Percentiles rank a stretch among this genome's conserved stretches.
phyloP scores from a whole-genome alignment of 2,113 vertebrate species.

The Sialia sialis region DNA sequence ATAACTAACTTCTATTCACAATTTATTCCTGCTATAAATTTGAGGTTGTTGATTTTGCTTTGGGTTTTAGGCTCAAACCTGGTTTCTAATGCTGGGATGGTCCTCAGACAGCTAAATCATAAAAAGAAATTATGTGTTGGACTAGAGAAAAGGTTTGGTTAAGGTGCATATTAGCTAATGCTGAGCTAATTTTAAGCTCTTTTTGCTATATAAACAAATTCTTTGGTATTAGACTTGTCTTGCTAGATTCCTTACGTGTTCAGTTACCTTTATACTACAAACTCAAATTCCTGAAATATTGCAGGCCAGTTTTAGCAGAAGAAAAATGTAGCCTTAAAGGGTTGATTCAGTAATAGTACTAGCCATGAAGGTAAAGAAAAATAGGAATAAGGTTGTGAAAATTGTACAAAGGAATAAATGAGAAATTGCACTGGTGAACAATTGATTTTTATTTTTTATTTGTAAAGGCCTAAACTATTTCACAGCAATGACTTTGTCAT shows the following conservation, averaged over 20 bases:
- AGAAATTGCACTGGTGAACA: background rate
- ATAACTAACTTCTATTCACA: background rate
- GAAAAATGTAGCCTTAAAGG: background rate
- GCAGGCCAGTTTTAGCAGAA: background rate
- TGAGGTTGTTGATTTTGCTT: background rate
- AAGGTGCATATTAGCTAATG: background rate
- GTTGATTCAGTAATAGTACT: background rate
- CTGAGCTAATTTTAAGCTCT: background rate
- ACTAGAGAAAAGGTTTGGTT: background rate
- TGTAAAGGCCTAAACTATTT: background rate
- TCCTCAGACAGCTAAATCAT: background rate
- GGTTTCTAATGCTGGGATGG: background rate
- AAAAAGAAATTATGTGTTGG: background rate
- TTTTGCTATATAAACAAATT: conserved; percentile 3
- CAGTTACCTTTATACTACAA: background rate
- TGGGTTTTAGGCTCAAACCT: background rate
- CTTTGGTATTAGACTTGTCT: background rate
- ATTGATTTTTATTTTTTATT: background rate
- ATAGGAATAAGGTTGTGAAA: background rate
- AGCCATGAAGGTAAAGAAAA: background rate
- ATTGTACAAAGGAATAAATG: background rate
- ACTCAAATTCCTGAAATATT: background rate
- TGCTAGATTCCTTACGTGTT: background rate
- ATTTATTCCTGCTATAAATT: background rate
- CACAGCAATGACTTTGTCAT: background rate